These are phyloP conservation scores for Agrochola macilenta DNA, from an alignment of 2,888 invertebrate genomes.

Conservation along the genomic window DNA sequence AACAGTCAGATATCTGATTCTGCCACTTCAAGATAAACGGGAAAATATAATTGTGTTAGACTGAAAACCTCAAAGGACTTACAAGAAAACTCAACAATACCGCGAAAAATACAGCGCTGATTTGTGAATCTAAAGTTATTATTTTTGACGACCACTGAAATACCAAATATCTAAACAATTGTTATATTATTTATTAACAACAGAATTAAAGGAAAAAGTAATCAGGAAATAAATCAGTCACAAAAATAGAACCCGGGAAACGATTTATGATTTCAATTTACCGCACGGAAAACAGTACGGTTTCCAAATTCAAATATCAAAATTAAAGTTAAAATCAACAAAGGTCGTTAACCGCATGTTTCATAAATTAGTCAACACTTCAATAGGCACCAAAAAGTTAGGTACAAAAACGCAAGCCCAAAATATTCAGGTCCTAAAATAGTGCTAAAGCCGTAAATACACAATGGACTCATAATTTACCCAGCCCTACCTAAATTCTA, in stretches of 20 bases:
- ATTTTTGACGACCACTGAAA: background rate
- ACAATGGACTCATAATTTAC: constrained; percentile 31
- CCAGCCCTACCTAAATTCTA: constrained; percentile 33
- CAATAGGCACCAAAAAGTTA: constrained; percentile 6
- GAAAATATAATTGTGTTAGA: background rate
- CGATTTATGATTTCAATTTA: constrained; percentile 15
- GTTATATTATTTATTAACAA: background rate
- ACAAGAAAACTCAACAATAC: background rate
- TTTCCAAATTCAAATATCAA: constrained; percentile 29
- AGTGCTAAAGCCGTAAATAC: constrained; percentile 13
- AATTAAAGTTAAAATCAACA: background rate
- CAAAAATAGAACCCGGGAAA: constrained; percentile 3
- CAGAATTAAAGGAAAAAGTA: background rate
- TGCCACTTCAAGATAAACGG: background rate
- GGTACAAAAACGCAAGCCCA: background rate
- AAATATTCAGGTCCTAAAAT: constrained; percentile 28
- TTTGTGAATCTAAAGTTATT: no score
- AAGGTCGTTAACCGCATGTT: background rate
- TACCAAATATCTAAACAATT: background rate
- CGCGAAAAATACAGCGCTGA: no score
- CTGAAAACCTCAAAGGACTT: background rate
- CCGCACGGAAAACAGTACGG: background rate
- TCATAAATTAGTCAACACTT: constrained; percentile 1
- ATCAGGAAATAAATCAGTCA: background rate
- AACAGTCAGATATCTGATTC: constrained; percentile 22